Percentiles rank a stretch among this genome's conserved stretches.
Conservation (phyloP, 2,113 vertebrate species). For the Carassius auratus region DNA sequence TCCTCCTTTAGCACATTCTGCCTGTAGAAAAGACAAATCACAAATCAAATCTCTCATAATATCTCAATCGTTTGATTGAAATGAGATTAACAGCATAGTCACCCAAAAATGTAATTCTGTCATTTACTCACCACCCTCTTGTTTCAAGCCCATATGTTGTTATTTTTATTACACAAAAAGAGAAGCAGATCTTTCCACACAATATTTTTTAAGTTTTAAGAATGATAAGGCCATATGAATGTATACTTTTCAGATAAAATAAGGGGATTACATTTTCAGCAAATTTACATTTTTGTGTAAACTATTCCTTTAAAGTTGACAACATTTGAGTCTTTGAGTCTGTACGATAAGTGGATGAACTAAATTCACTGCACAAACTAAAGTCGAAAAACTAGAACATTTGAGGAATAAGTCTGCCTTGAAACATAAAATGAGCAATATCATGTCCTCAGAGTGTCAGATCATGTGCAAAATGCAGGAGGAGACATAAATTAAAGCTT, state of each 20-base stretch:
- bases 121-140: not conserved
- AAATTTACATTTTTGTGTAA: not conserved
- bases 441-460: not conserved
- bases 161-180: not conserved
- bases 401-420: slow-evolving; percentile 1
- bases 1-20: slow-evolving; percentile 3
- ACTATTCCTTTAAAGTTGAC: not conserved
- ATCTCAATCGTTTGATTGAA: not conserved
- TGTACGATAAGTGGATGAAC: not conserved
- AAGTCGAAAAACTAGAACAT: not conserved
- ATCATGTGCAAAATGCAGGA: not conserved
- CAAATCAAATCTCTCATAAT: not conserved
- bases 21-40: not conserved
- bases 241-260: too few species aligned
- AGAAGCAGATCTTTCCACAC: not conserved
- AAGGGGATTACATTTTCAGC: not conserved
- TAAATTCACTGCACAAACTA: not conserved
- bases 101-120: not conserved
- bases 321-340: not conserved
- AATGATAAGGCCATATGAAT: not conserved
- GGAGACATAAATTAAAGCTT: slow-evolving; percentile 1
- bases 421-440: slow-evolving; percentile 16
- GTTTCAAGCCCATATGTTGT: not conserved
- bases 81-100: not conserved
- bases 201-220: not conserved